phyloP scores from a whole-genome alignment of 2,797 vertebrate genomes.

The Dryobates pubescens region DNA sequence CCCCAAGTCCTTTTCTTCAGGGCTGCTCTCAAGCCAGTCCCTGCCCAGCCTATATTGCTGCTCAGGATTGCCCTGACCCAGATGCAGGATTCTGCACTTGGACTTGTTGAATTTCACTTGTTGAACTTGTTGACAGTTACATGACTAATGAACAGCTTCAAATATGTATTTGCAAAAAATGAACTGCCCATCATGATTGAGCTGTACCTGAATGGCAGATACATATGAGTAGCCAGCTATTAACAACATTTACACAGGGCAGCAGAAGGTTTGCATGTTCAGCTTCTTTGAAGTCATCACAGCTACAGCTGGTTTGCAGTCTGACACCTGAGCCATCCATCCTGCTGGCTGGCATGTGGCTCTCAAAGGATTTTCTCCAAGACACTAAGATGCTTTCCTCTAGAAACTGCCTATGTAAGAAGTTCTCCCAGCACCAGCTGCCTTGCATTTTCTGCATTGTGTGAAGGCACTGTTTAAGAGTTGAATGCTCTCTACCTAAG shows the following conservation, averaged over 20 bases:
- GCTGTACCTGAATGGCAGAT: neutral
- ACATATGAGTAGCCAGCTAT: neutral
- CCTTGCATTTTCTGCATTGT: neutral
- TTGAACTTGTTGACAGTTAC: neutral
- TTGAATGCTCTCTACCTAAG: neutral
- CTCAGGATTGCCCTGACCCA: too few species aligned
- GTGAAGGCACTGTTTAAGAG: neutral
- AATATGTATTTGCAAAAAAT: neutral
- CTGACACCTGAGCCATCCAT: neutral
- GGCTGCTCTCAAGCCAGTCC: too few species aligned
- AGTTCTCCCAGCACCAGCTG: neutral
- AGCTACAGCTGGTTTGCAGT: neutral
- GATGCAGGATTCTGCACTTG: too few species aligned
- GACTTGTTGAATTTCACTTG: too few species aligned
- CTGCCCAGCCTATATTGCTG: too few species aligned
- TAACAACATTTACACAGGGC: neutral
- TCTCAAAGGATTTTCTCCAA: neutral
- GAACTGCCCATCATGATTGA: neutral
- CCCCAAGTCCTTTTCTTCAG: too few species aligned
- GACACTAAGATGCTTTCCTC: neutral
- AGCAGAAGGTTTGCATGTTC: neutral
- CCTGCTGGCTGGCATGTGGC: fast-evolving
- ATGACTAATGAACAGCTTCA: neutral
- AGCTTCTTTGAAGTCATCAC: neutral
- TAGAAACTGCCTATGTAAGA: neutral